Base-by-base conservation (phyloP, 2,888 invertebrate species). In the Myopa tessellatipennis region DNA sequence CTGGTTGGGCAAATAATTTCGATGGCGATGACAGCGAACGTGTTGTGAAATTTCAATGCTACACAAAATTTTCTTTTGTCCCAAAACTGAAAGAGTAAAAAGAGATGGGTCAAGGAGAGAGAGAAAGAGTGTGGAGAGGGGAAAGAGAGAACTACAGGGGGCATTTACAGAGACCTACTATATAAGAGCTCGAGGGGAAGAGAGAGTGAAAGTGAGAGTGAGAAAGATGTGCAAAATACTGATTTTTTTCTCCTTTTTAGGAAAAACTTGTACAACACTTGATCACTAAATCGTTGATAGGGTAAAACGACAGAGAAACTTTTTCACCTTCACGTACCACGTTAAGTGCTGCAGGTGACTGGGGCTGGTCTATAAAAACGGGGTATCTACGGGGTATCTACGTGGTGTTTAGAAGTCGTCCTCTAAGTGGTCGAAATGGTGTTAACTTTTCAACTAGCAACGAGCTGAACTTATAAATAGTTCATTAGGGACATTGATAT, bases 11-110 rank as follows among this genome's bases (percentile, higher is more conserved):
- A 74, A 45, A 65, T 65, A 74, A 74, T 74, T 74, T 65, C 65
- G 52, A 50, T 68, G 74, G n/a, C 67, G 67, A 74, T 67, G 74
- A 68, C 74, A 74, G 67, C 74, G 74, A 40, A 74, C 68, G 74
- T 74, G 74, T 55, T 68, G 74, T 16, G 74, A 68, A 68, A 74
- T 74, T 74, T 74, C 68, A 40, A 74, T 74, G 67, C 68, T 52
- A 38, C 45, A 67, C 60, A 34, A 6, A 45, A 45, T 10, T 45
- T 10, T 45, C 10, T 45, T 8, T 6, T 45, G 45, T 8, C 10
- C 45, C 45, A 45, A 45, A 73, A 61, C 40, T 72, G 60, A 58
- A 58, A 58, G 12, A 16, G 58, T 50, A 8, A 14, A 50, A 50
- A 50, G 50, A 50, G 50, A 10, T 50, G 8, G 8, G 50, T 14